phyloP scores from a whole-genome alignment of 1,140 invertebrate species.

The Rhopalosiphum maidis region DNA sequence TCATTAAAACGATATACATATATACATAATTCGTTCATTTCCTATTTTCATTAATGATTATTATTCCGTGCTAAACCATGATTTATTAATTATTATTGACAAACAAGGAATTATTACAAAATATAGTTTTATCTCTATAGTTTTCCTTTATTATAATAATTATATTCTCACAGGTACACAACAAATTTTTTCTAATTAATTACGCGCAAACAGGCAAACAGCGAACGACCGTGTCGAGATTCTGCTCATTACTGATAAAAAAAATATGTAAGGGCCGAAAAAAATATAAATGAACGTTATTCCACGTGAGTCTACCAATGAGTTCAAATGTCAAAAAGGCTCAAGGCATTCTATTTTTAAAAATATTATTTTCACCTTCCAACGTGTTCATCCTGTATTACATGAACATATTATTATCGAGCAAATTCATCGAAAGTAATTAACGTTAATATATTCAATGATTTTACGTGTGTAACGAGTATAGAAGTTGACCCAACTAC shows the following conservation, averaged over 20 bases:
- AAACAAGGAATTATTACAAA: slow-evolving; percentile 20
- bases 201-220: background rate
- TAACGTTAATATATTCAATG: background rate
- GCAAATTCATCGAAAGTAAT: background rate
- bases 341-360: background rate
- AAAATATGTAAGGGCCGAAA: background rate
- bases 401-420: background rate
- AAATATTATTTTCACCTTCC: background rate
- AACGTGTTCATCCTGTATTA: background rate
- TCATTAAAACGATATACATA: background rate
- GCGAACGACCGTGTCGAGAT: background rate
- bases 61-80: background rate
- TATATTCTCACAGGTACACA: background rate
- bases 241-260: background rate
- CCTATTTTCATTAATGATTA: background rate
- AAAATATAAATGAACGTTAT: background rate
- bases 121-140: slow-evolving; percentile 8
- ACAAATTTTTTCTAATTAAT: background rate
- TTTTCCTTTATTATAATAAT: slow-evolving; percentile 4
- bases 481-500: background rate
- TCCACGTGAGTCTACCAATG: background rate
- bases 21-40: background rate
- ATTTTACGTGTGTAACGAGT: background rate
- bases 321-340: slow-evolving; percentile 1
- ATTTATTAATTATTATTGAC: slow-evolving; percentile 29